phyloP scores from a whole-genome alignment of 2,113 vertebrate genomes.

The Neopipo cinnamomea region DNA sequence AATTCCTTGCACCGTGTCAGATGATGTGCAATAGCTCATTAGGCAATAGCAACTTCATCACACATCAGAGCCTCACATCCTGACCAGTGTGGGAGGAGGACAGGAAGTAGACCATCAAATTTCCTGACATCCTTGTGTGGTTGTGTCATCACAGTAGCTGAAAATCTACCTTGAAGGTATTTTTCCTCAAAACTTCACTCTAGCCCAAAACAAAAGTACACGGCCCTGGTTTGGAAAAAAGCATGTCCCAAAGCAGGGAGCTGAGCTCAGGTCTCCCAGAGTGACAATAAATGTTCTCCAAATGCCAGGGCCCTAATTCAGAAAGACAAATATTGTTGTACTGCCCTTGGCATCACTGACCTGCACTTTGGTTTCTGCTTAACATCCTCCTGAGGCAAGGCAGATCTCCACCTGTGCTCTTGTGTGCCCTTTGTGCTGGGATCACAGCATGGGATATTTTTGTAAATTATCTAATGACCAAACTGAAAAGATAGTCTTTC shows the following conservation, averaged over 20 bases:
- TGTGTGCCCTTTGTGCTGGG: conserved; percentile 27
- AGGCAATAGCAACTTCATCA: conserved; percentile 5
- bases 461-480: conserved; percentile 85
- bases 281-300: background rate
- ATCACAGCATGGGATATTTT: conserved; percentile 87
- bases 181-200: background rate
- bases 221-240: background rate
- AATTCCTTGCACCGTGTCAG: background rate
- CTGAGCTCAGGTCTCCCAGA: background rate
- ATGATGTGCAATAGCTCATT: background rate
- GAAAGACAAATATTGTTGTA: background rate
- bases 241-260: background rate
- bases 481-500: conserved; percentile 81
- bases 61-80: background rate
- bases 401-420: background rate
- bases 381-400: background rate
- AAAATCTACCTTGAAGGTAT: conserved; percentile 8
- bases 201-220: background rate
- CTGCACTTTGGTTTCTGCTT: background rate
- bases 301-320: background rate
- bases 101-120: background rate
- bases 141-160: background rate
- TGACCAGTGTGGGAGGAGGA: conserved; percentile 1
- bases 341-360: background rate
- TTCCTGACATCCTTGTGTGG: background rate